Evolutionary conservation across 2,888 invertebrate genomes (phyloP), one percentile per base, ranked within the genome.

Genomic region (Sminthurides aquaticus): DNA sequence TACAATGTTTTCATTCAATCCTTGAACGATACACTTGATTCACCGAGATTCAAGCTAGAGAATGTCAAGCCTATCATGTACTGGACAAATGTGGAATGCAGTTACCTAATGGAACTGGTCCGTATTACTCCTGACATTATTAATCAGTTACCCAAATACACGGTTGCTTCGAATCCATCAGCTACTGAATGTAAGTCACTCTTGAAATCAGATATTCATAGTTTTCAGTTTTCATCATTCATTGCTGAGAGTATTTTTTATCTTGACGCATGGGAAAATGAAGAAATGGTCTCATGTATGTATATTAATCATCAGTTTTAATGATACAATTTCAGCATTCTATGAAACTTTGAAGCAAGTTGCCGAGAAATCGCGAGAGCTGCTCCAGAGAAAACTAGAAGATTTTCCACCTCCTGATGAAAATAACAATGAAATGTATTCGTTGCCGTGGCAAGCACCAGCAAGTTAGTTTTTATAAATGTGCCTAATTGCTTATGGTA

Each of bases 71-170:
- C 60, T 20, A 24, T 55, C n/a, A 55, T 59, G 60, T 64, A 54
- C 43, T 64, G 64, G 64, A 60, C 64, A 1, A 49, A 64, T 24
- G n/a, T 22, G 55, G 64, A 64, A 25, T 60, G 59, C 20, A 52
- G 43, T 29, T n/a, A 59, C 25, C 26, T 60, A 2, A 54, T 60
- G 54, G 64, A 64, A 48, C 55, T 58, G 1, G 60, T 49, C 2
- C 20, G 59, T 24, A 28, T 43, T 2, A 8, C 59, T 2, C 59
- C 59, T 20, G 59, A 59, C 5, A 48, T 59, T 48, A 25, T 59
- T 34, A 24, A 43, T 24, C 34, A 3, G 2, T 22, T 59, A n/a
- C 59, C 59, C 3, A 20, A 15, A n/a, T 22, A 34, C 3, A 43
- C 34, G 15, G 59, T 59, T 25, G 59, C 59, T 3, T 59, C 59